Evolutionary conservation across 2,888 invertebrate genomes (phyloP).

Genomic region (Sphinx pinastri): DNA sequence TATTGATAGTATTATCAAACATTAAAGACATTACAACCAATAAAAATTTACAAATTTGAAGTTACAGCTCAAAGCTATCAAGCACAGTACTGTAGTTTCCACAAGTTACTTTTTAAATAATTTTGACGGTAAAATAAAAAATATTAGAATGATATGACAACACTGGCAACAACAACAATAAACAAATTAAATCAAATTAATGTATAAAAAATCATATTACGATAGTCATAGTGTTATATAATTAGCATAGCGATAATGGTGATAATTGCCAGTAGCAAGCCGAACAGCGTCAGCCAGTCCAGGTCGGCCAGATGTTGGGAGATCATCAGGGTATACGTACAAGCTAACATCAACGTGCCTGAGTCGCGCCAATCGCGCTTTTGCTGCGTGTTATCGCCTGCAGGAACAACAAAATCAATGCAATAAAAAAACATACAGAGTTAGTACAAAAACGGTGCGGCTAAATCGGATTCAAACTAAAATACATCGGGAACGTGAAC

Average conservation of each 20-base stretch:
- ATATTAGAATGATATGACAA: background rate
- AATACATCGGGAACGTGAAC: conserved; percentile 30
- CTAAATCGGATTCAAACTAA: conserved; percentile 35
- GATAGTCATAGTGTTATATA: conserved; percentile 61
- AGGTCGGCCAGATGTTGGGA: conserved; percentile 88
- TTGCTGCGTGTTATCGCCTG: conserved; percentile 77
- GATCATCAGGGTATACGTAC: conserved; percentile 89
- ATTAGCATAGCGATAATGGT: conserved; percentile 88
- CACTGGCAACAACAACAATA: background rate
- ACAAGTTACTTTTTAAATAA: background rate
- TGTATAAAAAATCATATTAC: background rate
- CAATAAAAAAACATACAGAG: conserved; percentile 44
- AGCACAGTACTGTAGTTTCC: background rate
- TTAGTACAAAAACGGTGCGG: conserved; percentile 41
- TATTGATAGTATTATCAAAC: background rate
- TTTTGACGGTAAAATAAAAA: background rate
- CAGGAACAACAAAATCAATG: conserved; percentile 64
- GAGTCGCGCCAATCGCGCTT: conserved; percentile 85
- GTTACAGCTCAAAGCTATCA: background rate
- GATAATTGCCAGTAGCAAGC: conserved; percentile 89
- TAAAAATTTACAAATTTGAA: background rate
- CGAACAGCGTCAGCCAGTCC: conserved; percentile 89
- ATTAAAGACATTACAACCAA: background rate
- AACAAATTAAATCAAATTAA: background rate
- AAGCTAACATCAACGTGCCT: conserved; percentile 89